Conservation (phyloP, 2,888 invertebrate genomes). For the Watsonalla binaria region DNA sequence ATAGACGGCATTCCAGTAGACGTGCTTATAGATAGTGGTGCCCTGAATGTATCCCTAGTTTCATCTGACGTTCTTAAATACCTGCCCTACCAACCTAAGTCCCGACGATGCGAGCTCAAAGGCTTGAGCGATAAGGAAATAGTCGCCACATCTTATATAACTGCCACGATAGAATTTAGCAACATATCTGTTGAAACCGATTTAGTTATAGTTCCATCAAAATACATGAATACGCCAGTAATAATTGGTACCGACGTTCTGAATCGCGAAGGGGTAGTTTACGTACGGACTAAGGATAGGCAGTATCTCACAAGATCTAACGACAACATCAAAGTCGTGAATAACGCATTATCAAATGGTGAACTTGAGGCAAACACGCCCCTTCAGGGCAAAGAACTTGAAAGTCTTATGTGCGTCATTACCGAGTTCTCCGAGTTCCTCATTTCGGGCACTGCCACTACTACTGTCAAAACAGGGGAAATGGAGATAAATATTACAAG, state of each 20-base stretch:
- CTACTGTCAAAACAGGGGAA: neutral
- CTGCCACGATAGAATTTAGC: conserved; percentile 12
- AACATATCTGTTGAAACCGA: conserved; percentile 8
- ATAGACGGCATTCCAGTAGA: conserved; percentile 18
- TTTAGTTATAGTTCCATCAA: conserved; percentile 13
- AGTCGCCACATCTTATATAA: conserved; percentile 13
- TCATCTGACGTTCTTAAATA: conserved; percentile 9
- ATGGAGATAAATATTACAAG: neutral
- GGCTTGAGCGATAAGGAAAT: conserved; percentile 21
- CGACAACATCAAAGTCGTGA: neutral
- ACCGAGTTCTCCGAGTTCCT: too few species aligned
- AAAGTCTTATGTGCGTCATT: too few species aligned
- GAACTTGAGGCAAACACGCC: too few species aligned
- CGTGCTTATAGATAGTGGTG: conserved; percentile 20
- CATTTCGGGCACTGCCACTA: too few species aligned
- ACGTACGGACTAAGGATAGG: conserved; percentile 9
- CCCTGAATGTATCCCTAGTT: conserved; percentile 15
- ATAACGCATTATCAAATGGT: too few species aligned
- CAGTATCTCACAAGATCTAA: conserved; percentile 9
- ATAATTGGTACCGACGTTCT: conserved; percentile 21
- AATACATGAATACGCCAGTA: conserved; percentile 14
- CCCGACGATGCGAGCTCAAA: neutral
- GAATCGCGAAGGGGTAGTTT: conserved; percentile 18
- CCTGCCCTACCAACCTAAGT: conserved; percentile 8
- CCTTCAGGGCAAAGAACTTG: too few species aligned